phyloP scores from a whole-genome alignment of 53 echinoderm and acorn worm species.

The Arbacia lixula region DNA sequence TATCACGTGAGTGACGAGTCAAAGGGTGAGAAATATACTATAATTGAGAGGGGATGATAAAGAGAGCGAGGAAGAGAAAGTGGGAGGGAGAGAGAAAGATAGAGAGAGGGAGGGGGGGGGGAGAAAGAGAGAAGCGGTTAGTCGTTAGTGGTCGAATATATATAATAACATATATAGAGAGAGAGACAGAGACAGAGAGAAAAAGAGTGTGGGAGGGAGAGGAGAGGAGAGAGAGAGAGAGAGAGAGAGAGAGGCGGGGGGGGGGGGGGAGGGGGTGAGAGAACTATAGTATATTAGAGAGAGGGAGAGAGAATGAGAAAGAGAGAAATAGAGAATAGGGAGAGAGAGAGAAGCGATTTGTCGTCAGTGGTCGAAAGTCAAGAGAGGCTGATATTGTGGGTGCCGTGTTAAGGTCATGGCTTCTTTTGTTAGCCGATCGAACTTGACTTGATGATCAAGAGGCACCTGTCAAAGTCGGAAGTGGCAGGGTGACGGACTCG shows the following conservation, averaged over 20 bases:
- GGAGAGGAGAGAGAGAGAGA: neutral
- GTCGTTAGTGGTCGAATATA: neutral
- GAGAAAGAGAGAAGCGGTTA: neutral
- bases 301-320: neutral
- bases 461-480: slow-evolving; percentile 50
- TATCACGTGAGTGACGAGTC: too few relatives aligned
- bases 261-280: neutral
- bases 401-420: slow-evolving; percentile 4
- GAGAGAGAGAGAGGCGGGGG: neutral
- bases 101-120: neutral
- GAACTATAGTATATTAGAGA: neutral
- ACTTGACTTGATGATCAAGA: slow-evolving; percentile 24
- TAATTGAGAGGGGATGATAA: neutral
- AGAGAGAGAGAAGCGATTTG: too few relatives aligned
- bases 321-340: neutral
- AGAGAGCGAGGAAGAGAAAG: too few relatives aligned
- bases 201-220: neutral
- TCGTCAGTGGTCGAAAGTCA: neutral
- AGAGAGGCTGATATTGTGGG: neutral
- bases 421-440: neutral
- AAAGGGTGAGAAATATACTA: too few relatives aligned
- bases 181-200: neutral
- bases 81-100: neutral
- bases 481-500: slow-evolving; percentile 21
- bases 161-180: neutral